A percentile compares a stretch with the other conserved stretches of the same genome.
These are phyloP conservation scores for Tetragnatha montana DNA, from an alignment of 2,888 invertebrate species.

Conservation along the genomic window DNA sequence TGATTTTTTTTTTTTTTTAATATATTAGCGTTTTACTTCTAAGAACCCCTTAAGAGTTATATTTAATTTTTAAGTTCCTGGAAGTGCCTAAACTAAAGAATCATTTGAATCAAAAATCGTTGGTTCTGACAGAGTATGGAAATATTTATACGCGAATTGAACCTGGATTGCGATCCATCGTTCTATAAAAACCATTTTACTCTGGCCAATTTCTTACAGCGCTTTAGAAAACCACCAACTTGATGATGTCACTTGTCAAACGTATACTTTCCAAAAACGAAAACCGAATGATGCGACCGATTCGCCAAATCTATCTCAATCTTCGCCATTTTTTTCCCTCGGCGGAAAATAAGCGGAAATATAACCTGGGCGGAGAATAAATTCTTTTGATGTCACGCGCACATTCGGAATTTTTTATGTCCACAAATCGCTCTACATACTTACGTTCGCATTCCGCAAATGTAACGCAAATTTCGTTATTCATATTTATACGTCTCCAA, in stretches of 20 bases:
- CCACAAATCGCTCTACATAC: constrained; percentile 20
- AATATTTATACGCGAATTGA: too few relatives aligned
- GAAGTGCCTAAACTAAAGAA: background rate
- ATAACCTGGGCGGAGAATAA: constrained; percentile 25
- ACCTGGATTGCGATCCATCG: constrained; percentile 21
- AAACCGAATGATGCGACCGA: background rate
- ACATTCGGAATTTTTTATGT: background rate
- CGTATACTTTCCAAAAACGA: constrained; percentile 7
- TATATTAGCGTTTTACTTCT: too few relatives aligned
- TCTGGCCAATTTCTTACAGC: constrained; percentile 27
- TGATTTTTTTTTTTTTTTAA: too few relatives aligned
- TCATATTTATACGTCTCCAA: constrained; percentile 12
- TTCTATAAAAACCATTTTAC: constrained; percentile 34
- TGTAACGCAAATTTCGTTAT: constrained; percentile 17
- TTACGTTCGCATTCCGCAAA: background rate
- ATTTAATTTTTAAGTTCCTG: too few relatives aligned
- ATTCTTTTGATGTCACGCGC: background rate
- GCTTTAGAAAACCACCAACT: constrained; percentile 17
- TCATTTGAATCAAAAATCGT: background rate
- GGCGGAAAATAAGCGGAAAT: background rate
- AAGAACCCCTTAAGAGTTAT: too few relatives aligned
- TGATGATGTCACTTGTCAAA: constrained; percentile 31
- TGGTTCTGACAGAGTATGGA: background rate
- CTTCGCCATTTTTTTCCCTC: constrained; percentile 2
- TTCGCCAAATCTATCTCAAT: background rate